Evolutionary conservation across 2,113 vertebrate genomes (phyloP).

Genomic region (Zosterops borbonicus): DNA sequence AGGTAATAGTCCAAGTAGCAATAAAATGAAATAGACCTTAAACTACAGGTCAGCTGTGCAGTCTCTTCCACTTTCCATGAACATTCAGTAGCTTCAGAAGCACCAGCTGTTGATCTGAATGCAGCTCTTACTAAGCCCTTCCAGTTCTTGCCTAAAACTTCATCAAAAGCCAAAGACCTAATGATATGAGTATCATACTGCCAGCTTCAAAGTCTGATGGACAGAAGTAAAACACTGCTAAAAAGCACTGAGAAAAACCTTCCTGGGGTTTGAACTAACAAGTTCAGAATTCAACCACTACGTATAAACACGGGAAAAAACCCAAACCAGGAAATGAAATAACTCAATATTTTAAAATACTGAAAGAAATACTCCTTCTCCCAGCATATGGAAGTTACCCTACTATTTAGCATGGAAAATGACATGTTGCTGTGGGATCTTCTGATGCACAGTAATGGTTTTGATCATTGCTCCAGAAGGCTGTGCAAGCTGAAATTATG

Average conservation of each 20-base stretch:
- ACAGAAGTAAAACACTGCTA: neutral
- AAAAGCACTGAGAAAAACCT: neutral
- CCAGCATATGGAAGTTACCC: neutral
- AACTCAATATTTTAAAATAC: neutral
- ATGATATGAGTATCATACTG: fast-evolving
- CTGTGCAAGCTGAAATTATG: neutral
- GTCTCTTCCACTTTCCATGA: neutral
- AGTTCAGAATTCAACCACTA: neutral
- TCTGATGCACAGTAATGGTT: neutral
- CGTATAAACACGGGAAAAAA: neutral
- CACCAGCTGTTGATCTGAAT: neutral
- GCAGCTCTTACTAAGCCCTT: neutral
- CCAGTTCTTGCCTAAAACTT: neutral
- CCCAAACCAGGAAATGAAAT: neutral
- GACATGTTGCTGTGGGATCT: neutral
- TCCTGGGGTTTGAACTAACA: neutral
- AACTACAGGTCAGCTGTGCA: neutral
- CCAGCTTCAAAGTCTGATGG: neutral
- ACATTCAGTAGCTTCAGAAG: neutral
- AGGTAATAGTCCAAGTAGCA: neutral
- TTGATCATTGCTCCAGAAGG: neutral
- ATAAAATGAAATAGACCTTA: neutral
- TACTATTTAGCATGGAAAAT: neutral
- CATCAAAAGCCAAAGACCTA: neutral
- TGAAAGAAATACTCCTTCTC: neutral